Base-by-base conservation (phyloP, 2,888 invertebrate genomes). In the Caenorhabditis auriculariae region DNA sequence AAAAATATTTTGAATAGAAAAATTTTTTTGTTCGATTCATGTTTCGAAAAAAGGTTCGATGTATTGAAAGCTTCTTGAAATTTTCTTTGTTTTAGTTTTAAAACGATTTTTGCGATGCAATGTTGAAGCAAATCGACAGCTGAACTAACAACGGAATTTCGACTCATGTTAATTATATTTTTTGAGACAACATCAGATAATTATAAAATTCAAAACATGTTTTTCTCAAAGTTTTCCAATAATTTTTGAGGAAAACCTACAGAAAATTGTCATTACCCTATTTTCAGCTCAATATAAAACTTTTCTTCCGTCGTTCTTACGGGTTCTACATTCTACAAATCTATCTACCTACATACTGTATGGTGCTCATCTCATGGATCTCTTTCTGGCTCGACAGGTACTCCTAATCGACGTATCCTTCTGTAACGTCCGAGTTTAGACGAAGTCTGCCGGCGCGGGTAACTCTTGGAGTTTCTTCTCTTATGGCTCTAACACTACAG, bases 301-400 rank as follows among this genome's bases (percentile, higher is more conserved):
- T 79, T 12, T 76, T 74, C 60, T 79, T 76, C 60, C 74, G 78
- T 15, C 64, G 79, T 12, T 72, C 75, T 3, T 78, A 75, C 60
- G 78, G 77, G n/a, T 79, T 78, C 61, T 79, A 79, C 64, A 76
- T 79, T 51, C 63, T 79, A 5, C 78, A 81, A 72, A 76, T 82
- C 55, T 82, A 80, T 56, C 66, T 81, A 12, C 81, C 80, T 26
- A 81, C 80, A 3, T 81, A 81, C 43, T 77, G 75, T 54, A 81
- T 77, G 76, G 77, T 81, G n/a, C 74, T 81, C 28, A 81, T 81
- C 23, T 77, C 78, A n/a, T 81, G 77, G 75, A 78, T 81, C 46
- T 75, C 75, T 6, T 81, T 81, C 57, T 81, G 81, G 81, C 56
- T 81, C 32, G 81, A 81, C 54, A 64, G 77, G 53, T 59, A 6